Conservation (phyloP, 2,113 vertebrate genomes). For the Chaenocephalus aceratus region DNA sequence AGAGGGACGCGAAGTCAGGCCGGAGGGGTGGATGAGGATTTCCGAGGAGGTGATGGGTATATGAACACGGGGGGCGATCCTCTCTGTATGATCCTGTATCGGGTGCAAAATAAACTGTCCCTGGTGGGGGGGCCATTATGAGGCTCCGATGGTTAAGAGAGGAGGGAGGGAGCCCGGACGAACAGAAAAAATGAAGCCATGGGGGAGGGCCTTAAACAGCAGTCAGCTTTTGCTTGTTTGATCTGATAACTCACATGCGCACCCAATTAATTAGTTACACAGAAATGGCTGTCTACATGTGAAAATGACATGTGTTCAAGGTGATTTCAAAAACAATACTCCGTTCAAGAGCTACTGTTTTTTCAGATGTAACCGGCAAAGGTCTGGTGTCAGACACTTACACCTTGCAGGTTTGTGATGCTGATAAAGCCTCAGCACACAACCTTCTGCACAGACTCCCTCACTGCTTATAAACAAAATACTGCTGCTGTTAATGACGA, state of each 20-base stretch:
- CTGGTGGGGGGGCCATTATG: constrained; percentile 54
- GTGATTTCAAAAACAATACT: background rate
- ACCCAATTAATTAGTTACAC: background rate
- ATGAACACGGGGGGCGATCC: constrained; percentile 38
- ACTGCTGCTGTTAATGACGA: constrained; percentile 9
- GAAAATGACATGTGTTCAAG: background rate
- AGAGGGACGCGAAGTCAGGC: constrained; percentile 44
- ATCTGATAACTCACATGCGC: background rate
- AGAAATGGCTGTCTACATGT: background rate
- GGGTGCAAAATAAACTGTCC: constrained; percentile 59
- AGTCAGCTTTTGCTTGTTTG: constrained; percentile 9
- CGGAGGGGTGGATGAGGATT: constrained; percentile 50
- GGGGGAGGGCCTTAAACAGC: background rate
- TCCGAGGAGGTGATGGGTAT: constrained; percentile 19
- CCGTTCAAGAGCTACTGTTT: background rate
- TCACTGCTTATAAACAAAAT: background rate
- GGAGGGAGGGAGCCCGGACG: background rate
- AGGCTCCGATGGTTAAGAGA: background rate
- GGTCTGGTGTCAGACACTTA: too few relatives aligned
- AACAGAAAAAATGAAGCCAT: background rate
- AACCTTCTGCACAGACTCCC: background rate
- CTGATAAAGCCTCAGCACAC: background rate
- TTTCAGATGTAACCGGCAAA: background rate
- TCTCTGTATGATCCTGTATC: constrained; percentile 16
- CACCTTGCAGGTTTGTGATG: background rate